A percentile compares a stretch with the other conserved stretches of the same genome.
Evolutionary conservation across 2,888 invertebrate species (phyloP).

Genomic region (Trissolcus japonicus): DNA sequence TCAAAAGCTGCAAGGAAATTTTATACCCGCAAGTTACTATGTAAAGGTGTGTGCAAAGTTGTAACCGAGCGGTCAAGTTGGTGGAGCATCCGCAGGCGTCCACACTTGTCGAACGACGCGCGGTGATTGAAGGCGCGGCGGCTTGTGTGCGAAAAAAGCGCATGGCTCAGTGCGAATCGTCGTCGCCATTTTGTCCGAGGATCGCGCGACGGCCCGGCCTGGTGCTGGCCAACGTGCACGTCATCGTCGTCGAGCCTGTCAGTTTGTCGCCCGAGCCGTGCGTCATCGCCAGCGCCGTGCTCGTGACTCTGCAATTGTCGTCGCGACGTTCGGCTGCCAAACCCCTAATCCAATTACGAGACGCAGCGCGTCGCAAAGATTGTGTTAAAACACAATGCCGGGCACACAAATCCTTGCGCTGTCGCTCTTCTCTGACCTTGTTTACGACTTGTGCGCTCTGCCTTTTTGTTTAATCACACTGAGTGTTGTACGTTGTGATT

Average conservation of each 20-base stretch:
- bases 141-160: constrained; percentile 14
- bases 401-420: not conserved
- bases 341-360: constrained; percentile 28
- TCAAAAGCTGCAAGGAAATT: constrained; percentile 73
- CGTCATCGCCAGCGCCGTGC: constrained; percentile 9
- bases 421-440: not conserved
- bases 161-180: constrained; percentile 66
- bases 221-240: constrained; percentile 63
- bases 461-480: not conserved
- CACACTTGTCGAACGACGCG: too few species aligned
- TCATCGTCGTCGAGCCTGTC: not conserved
- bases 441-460: not conserved
- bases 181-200: constrained; percentile 76
- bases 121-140: not conserved
- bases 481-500: not conserved
- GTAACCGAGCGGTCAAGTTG: not conserved
- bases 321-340: not conserved
- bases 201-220: constrained; percentile 70
- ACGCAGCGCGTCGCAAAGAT: constrained; percentile 3
- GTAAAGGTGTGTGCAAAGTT: constrained; percentile 70
- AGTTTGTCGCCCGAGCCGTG: not conserved
- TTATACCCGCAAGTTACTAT: constrained; percentile 73
- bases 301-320: constrained; percentile 7
- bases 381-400: constrained; percentile 6
- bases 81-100: not conserved